These are phyloP conservation scores for Podilymbus podiceps DNA, from an alignment of 2,113 vertebrate species.

Conservation along the genomic window DNA sequence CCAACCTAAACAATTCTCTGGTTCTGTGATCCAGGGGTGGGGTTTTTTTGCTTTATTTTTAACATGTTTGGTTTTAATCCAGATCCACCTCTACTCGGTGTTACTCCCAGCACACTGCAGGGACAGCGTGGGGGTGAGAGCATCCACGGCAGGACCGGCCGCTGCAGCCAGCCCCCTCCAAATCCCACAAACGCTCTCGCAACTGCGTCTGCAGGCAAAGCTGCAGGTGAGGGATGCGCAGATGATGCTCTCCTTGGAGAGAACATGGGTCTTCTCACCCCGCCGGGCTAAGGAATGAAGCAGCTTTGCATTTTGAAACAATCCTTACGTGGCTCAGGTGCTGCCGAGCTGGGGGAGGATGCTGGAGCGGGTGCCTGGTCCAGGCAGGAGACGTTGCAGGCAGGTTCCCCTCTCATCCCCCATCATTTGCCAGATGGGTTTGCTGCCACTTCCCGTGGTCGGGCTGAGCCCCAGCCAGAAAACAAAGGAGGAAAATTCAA, in stretches of 20 bases:
- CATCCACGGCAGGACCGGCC: background rate
- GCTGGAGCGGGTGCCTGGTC: background rate
- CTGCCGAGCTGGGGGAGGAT: background rate
- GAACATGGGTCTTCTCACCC: background rate
- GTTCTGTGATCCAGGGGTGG: background rate
- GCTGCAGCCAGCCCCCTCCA: background rate
- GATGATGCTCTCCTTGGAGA: background rate
- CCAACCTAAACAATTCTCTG: too few relatives aligned
- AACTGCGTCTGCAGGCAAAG: rapidly evolving
- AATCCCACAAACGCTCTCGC: background rate
- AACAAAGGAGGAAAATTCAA: background rate
- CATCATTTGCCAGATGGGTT: background rate
- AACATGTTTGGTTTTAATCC: background rate
- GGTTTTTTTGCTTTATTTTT: background rate
- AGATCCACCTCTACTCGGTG: background rate
- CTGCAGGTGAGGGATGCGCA: background rate
- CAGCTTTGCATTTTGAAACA: background rate
- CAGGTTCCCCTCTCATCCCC: background rate
- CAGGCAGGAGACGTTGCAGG: background rate
- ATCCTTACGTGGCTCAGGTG: background rate
- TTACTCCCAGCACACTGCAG: background rate
- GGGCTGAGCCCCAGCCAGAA: background rate
- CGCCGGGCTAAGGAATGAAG: background rate
- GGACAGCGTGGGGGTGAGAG: background rate
- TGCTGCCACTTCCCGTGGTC: background rate